Base-by-base conservation (phyloP, 2,113 vertebrate species). In the Chinchilla lanigera region DNA sequence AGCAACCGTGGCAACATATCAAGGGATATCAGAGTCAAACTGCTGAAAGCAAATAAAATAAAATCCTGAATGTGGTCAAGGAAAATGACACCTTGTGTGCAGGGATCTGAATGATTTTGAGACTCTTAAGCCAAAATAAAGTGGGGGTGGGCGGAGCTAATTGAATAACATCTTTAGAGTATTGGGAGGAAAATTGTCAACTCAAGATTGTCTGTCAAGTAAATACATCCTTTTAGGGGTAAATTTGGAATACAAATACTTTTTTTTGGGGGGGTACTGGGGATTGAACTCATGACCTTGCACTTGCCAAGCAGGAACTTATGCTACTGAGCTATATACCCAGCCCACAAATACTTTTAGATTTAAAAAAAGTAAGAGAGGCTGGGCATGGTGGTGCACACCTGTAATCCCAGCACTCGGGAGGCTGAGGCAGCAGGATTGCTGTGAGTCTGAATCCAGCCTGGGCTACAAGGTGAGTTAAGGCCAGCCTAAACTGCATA, bases 171-270 rank as follows among this genome's bases (percentile, higher is more conserved):
- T 41, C 58, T 92, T 88, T 65, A 38, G 73, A 77, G n/a, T 65
- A 35, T 30, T 19, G 5, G 50, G 33, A 35, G 33, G 56, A 28
- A 54, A 65, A 16, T 17, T 13, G 13, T 50, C 56, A 41, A 38
- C 13, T 38, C n/a, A 63, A 65, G 80, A 65, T 35, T 58, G 88
- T 82, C 1, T 75, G 24, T 52, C 50, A n/a, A 67, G 35, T 86
- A 35, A 85, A 56, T 54, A 78, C 50, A 89, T 56, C 58, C 61
- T n/a, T 63, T 85, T 47, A 81, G 82, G 38, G 80, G 84, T 65
- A 81, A 81, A 95, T 82, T 16, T 58, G 65, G 44, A 94, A 92
- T 56, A n/a, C n/a, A n/a, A n/a, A n/a, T n/a, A n/a, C n/a, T n/a
- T n/a, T n/a, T n/a, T n/a, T n/a, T n/a, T n/a, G n/a, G n/a, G n/a